A percentile compares a stretch with the other conserved stretches of the same genome.
Conservation (phyloP, 2,888 invertebrate species). For the Busseola fusca region DNA sequence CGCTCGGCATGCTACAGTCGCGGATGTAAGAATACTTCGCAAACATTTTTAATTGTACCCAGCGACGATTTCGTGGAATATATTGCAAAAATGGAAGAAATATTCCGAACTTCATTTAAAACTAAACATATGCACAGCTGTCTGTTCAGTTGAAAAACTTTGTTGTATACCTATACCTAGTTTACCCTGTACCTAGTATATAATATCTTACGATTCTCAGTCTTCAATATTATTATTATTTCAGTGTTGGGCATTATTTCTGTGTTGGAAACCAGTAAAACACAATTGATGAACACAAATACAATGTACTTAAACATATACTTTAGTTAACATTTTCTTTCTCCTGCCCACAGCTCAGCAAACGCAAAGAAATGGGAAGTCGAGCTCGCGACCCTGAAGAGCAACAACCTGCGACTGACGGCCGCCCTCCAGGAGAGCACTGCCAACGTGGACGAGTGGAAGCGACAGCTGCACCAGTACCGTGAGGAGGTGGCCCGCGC, state of each 20-base stretch:
- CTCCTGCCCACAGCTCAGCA: conserved; percentile 92
- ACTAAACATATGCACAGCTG: too few relatives aligned
- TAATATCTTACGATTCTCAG: neutral
- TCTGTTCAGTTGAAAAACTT: too few relatives aligned
- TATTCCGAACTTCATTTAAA: too few relatives aligned
- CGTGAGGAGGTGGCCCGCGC: conserved; percentile 96
- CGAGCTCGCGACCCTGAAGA: conserved; percentile 98
- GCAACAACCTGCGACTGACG: conserved; percentile 97
- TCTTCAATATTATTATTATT: neutral
- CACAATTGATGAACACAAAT: neutral
- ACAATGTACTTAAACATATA: neutral
- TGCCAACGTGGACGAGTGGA: conserved; percentile 99
- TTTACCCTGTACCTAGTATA: too few relatives aligned
- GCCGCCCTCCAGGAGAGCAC: conserved; percentile 98
- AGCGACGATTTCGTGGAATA: too few relatives aligned
- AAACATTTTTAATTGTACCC: too few relatives aligned
- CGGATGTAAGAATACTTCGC: too few relatives aligned
- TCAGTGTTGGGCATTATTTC: neutral
- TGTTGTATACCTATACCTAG: too few relatives aligned
- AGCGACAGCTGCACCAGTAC: conserved; percentile 97
- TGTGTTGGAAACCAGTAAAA: neutral
- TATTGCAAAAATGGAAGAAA: too few relatives aligned
- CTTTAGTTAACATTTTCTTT: neutral
- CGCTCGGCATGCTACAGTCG: too few relatives aligned
- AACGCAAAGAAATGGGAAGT: conserved; percentile 99